phyloP scores from a whole-genome alignment of 2,113 vertebrate species.

The Pelodiscus sinensis region DNA sequence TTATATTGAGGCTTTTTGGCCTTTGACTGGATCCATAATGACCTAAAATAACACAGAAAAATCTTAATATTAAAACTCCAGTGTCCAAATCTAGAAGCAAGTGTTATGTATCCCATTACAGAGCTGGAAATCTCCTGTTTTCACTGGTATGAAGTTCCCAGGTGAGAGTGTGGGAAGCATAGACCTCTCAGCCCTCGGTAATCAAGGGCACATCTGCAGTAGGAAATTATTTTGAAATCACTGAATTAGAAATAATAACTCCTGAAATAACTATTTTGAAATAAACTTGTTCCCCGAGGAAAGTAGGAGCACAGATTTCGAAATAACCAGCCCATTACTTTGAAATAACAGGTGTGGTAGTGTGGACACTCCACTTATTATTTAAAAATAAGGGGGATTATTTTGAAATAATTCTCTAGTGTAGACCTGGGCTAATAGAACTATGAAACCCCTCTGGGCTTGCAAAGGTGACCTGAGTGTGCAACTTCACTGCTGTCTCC shows the following conservation, averaged over 20 bases:
- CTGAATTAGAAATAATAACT: too few species aligned
- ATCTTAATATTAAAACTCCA: not conserved
- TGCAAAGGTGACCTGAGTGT: not conserved
- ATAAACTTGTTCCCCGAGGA: too few species aligned
- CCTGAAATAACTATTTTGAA: too few species aligned
- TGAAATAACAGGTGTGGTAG: too few species aligned
- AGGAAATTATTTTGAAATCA: too few species aligned
- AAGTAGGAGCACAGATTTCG: too few species aligned
- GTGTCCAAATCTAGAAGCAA: not conserved
- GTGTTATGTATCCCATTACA: not conserved
- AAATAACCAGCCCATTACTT: too few species aligned
- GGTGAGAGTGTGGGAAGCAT: not conserved
- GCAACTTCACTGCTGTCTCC: fast-evolving
- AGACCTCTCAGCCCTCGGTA: not conserved
- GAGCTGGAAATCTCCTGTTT: not conserved
- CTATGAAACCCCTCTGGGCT: not conserved
- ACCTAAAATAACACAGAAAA: not conserved
- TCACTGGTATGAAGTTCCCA: not conserved
- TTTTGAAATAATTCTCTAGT: too few species aligned
- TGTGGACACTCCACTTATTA: too few species aligned
- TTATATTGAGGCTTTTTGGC: not conserved
- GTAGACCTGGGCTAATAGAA: not conserved
- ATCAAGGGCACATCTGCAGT: not conserved
- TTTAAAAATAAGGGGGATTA: too few species aligned
- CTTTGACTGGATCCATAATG: not conserved